A percentile compares a stretch with the other conserved stretches of the same genome.
Conservation (phyloP, 1,140 invertebrate species). For the Drosophila sp. region DNA sequence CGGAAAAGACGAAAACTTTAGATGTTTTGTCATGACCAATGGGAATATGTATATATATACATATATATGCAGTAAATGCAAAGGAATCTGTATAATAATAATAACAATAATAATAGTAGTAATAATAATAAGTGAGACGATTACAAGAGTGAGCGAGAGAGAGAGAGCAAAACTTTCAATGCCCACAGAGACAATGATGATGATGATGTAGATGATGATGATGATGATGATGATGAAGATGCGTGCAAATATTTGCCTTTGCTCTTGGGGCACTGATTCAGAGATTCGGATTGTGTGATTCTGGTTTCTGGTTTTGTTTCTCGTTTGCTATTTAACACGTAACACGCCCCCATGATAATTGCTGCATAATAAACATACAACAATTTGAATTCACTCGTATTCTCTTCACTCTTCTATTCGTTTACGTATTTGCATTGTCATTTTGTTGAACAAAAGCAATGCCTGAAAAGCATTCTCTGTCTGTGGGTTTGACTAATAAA, state of each 20-base stretch:
- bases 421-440: constrained; percentile 74
- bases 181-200: constrained; percentile 8
- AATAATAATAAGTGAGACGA: constrained; percentile 47
- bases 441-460: constrained; percentile 71
- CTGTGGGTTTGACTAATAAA: constrained; percentile 75
- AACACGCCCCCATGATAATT: constrained; percentile 77
- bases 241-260: constrained; percentile 26
- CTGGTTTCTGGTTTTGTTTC: constrained; percentile 68
- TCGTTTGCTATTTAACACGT: constrained; percentile 73
- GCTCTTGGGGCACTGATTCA: constrained; percentile 24
- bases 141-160: constrained; percentile 29
- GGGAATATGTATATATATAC: constrained; percentile 50
- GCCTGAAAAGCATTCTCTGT: constrained; percentile 44
- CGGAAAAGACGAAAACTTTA: constrained; percentile 28
- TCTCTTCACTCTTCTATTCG: constrained; percentile 40
- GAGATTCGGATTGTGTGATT: constrained; percentile 45
- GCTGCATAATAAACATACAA: constrained; percentile 71
- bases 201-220: neutral
- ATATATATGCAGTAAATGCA: constrained; percentile 61
- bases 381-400: constrained; percentile 29
- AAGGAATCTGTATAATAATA: constrained; percentile 52
- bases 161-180: constrained; percentile 43
- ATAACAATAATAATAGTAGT: constrained; percentile 36
- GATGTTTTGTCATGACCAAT: constrained; percentile 60
- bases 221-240: constrained; percentile 14